Evolutionary conservation across 2,797 vertebrate genomes (phyloP), one percentile per base, ranked within the genome.

Genomic region (Smutsia temminckii): DNA sequence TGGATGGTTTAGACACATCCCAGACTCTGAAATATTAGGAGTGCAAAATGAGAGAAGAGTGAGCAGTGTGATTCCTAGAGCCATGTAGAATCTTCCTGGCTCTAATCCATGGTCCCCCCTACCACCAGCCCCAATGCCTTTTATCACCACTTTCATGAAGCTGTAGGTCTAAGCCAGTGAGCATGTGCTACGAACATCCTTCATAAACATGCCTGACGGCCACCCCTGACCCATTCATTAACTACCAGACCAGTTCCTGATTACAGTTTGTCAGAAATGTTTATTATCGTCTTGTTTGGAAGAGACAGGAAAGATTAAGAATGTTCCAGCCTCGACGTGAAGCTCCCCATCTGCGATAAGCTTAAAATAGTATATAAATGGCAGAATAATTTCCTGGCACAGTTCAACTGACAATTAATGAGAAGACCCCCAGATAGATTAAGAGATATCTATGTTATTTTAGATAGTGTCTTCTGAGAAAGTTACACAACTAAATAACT

Each of bases 281-380:
- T 97, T 97, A 97, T 96, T 97, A 97, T 96, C 96, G 84, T 96
- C 92, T 96, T 78, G 61, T 91, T 97, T 80, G 83, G 78, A 97
- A 93, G 83, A 97, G 88, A 95, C 95, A 96, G 64, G 91, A 81
- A 72, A 96, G 95, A 96, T 97, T 96, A 97, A 96, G 85, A 97
- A 95, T 77, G 96, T 93, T 94, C 94, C 92, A 95, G 93, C 85
- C 72, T 90, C 91, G 81, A 95, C 93, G 79, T 92, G 95, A 96
- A 77, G 55, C 64, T 89, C 84, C 87, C 83, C 95, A 96, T 94
- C 84, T 97, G 95, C 63, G 95, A 68, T 93, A 85, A 91, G 68
- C 93, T 96, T 92, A 95, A 96, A 97, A 96, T 93, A 95, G 89
- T 49, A 80, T 68, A 40, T 81, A 95, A 95, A 92, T 64, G 79